These are phyloP conservation scores for Pseudochirops cupreus DNA, from an alignment of 2,797 vertebrate genomes.

Conservation along the genomic window DNA sequence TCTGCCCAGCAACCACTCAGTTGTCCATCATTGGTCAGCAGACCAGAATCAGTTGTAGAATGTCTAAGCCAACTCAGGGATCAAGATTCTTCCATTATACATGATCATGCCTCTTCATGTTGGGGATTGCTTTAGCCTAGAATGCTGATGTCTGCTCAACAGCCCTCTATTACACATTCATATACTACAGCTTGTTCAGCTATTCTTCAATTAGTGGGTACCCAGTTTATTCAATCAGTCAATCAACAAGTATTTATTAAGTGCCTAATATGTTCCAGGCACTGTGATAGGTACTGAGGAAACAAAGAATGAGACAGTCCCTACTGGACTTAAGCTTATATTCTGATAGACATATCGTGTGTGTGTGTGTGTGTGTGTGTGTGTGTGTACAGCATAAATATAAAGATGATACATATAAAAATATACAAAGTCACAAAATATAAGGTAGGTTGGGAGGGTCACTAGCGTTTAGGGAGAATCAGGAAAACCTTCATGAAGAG, in stretches of 20 bases:
- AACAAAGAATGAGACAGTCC: background rate
- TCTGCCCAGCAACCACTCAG: background rate
- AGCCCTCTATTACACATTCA: background rate
- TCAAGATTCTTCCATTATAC: background rate
- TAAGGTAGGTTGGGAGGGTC: background rate
- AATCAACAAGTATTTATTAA: background rate
- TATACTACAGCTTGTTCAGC: background rate
- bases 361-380: too few species aligned
- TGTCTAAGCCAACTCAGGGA: background rate
- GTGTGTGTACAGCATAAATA: background rate
- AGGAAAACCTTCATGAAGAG: background rate
- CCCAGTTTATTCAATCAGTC: background rate
- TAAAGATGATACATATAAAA: background rate
- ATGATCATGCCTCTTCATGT: background rate
- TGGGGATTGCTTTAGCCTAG: background rate
- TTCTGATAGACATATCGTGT: background rate
- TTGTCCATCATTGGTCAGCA: background rate
- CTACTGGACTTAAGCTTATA: background rate
- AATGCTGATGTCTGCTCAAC: background rate
- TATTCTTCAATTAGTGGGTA: background rate
- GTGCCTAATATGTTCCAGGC: background rate
- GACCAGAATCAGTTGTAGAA: background rate
- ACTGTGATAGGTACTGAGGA: background rate
- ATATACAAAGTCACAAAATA: background rate
- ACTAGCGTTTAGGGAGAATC: background rate